These are phyloP conservation scores for Pteronotus mesoamericanus DNA, from an alignment of 2,797 vertebrate species.

Conservation along the genomic window DNA sequence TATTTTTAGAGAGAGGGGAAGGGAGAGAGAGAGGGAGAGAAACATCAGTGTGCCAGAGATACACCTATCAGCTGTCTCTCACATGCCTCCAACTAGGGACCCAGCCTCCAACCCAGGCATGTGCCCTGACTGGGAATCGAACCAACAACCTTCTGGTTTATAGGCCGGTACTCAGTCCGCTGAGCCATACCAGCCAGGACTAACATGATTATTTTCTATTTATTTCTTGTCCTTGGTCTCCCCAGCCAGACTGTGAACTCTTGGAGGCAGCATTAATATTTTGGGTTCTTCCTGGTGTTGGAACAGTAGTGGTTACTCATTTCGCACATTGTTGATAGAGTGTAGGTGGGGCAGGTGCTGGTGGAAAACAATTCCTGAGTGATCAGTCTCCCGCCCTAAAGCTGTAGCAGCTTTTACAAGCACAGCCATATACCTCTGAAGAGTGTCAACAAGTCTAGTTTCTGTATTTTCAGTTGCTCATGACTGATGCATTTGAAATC, in stretches of 20 bases:
- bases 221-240: background rate
- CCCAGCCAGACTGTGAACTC: background rate
- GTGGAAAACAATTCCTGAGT: accelerated
- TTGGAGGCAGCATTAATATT: background rate
- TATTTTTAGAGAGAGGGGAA: too few species aligned
- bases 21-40: too few species aligned
- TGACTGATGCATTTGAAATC: constrained; percentile 5
- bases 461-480: background rate
- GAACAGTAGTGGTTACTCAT: background rate
- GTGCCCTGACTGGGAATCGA: too few species aligned
- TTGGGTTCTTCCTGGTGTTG: accelerated
- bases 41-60: too few species aligned
- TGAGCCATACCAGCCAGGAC: too few species aligned
- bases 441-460: background rate
- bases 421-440: background rate
- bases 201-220: background rate
- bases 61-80: too few species aligned
- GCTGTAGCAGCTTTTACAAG: background rate
- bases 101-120: too few species aligned
- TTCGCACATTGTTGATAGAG: background rate
- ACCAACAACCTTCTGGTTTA: too few species aligned
- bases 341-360: background rate
- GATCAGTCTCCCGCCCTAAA: background rate
- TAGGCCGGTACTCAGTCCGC: too few species aligned
- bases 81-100: too few species aligned